A percentile compares a stretch with the other conserved stretches of the same genome.
Conservation (phyloP, 2,888 invertebrate genomes). For the Onchidella celtica region DNA sequence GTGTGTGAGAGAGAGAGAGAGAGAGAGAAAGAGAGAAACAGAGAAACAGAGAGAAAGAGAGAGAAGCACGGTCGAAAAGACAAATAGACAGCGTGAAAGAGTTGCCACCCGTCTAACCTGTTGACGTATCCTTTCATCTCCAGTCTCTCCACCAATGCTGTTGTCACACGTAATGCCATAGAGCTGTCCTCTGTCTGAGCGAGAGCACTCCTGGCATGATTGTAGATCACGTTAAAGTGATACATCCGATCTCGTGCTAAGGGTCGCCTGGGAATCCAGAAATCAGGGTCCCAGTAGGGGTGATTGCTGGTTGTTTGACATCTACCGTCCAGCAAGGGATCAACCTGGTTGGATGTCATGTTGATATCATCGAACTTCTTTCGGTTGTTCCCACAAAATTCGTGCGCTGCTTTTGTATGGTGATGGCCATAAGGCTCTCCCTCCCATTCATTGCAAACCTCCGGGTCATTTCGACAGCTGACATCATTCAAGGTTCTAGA, state of each 20-base stretch:
- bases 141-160: conserved; percentile 44
- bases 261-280: conserved; percentile 27
- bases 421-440: too few species aligned
- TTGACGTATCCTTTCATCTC: conserved; percentile 48
- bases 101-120: conserved; percentile 23
- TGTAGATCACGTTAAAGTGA: conserved; percentile 59
- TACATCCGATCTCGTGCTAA: conserved; percentile 46
- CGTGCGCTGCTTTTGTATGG: too few species aligned
- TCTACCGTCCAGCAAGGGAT: too few species aligned
- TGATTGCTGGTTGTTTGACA: too few species aligned
- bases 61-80: not conserved
- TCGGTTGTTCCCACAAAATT: too few species aligned
- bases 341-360: too few species aligned
- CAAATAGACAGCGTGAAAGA: not conserved
- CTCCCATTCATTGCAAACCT: too few species aligned
- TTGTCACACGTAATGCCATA: conserved; percentile 48
- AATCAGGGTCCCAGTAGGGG: not conserved
- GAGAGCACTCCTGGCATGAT: conserved; percentile 48
- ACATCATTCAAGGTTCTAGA: too few species aligned
- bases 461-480: too few species aligned
- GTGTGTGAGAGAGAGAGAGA: not conserved
- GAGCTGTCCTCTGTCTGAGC: conserved; percentile 46
- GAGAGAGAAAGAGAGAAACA: conserved; percentile 9
- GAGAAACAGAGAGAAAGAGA: not conserved
- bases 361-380: too few species aligned